Conservation (phyloP, 2,113 vertebrate species). For the Echinops telfairi region DNA sequence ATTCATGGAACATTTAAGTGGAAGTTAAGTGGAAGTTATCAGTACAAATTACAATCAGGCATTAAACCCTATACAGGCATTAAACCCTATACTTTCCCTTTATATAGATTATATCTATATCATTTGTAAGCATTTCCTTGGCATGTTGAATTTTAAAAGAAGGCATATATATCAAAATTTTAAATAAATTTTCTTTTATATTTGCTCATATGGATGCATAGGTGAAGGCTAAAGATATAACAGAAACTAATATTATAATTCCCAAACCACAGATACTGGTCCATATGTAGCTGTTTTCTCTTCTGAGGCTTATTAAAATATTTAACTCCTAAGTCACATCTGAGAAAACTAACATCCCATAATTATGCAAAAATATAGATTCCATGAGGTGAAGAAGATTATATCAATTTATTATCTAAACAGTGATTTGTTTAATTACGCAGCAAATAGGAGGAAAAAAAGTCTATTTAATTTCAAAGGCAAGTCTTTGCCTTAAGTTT, state of each 20-base stretch:
- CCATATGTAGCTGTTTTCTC: background rate
- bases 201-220: background rate
- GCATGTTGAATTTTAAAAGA: background rate
- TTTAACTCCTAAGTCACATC: background rate
- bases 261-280: background rate
- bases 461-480: background rate
- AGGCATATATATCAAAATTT: background rate
- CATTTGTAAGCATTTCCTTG: background rate
- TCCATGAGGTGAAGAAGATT: background rate
- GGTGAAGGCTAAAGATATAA: background rate
- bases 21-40: background rate
- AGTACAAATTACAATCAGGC: background rate
- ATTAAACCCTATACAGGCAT: background rate
- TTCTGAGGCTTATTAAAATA: background rate
- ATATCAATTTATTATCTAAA: background rate
- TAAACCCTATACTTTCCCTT: background rate
- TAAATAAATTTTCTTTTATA: background rate
- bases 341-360: conserved; percentile 8
- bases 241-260: background rate
- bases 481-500: background rate
- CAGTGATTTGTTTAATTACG: background rate
- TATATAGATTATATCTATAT: background rate
- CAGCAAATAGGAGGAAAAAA: background rate
- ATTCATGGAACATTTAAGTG: background rate
- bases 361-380: background rate